phyloP scores from a whole-genome alignment of 2,888 invertebrate species.

The Eudemis profundana region DNA sequence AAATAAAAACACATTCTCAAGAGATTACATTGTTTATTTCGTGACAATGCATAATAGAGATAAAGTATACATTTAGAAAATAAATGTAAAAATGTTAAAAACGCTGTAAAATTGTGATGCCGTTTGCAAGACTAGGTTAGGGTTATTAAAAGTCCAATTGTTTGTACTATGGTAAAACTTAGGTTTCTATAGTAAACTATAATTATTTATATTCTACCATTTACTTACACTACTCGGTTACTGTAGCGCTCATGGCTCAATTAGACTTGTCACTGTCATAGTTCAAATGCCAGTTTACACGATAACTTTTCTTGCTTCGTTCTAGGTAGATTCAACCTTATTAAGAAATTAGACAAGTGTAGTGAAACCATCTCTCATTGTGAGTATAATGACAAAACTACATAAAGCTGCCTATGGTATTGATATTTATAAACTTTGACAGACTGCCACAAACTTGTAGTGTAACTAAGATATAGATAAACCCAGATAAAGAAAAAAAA shows the following conservation, averaged over 20 bases:
- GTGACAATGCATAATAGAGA: conserved; percentile 81
- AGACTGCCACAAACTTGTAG: neutral
- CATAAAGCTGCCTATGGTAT: neutral
- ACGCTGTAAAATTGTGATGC: conserved; percentile 70
- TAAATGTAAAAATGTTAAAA: conserved; percentile 58
- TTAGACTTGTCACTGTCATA: neutral
- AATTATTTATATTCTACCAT: conserved; percentile 19
- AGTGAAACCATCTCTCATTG: neutral
- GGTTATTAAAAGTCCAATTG: conserved; percentile 29
- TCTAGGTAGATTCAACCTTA: too few species aligned
- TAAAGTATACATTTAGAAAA: conserved; percentile 64
- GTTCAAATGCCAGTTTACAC: too few species aligned
- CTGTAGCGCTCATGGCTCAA: too few species aligned
- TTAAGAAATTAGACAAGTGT: neutral
- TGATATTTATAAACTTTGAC: neutral
- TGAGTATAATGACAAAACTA: too few species aligned
- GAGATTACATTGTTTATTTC: conserved; percentile 82
- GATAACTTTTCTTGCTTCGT: too few species aligned
- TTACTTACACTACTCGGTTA: neutral
- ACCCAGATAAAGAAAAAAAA: neutral
- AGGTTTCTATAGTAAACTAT: conserved; percentile 23
- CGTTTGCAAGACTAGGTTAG: conserved; percentile 40
- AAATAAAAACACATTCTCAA: conserved; percentile 56
- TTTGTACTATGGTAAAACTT: conserved; percentile 41
- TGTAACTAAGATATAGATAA: conserved; percentile 5